Conservation (phyloP, 2,113 vertebrate genomes). For the Lanius collurio region DNA sequence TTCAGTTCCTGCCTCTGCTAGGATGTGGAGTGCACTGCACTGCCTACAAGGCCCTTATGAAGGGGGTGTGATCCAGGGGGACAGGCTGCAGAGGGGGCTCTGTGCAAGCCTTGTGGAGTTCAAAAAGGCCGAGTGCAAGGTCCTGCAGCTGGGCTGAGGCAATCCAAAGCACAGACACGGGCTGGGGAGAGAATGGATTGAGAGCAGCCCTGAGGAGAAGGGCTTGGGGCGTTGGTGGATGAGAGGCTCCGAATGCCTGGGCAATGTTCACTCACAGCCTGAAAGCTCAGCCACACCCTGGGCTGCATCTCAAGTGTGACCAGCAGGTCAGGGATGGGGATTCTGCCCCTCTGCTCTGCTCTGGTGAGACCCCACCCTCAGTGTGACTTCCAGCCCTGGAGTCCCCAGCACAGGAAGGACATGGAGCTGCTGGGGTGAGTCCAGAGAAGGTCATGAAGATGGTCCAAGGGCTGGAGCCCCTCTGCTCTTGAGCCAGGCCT, state of each 20-base stretch:
- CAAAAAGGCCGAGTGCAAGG: neutral
- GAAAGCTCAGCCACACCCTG: neutral
- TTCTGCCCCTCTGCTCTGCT: neutral
- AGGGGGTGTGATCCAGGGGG: neutral
- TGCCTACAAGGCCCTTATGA: fast-evolving
- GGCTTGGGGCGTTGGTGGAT: neutral
- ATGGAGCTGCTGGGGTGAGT: neutral
- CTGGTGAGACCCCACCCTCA: neutral
- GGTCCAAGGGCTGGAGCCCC: neutral
- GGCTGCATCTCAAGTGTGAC: neutral
- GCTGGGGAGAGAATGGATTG: neutral
- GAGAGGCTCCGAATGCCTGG: neutral
- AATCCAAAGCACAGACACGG: neutral
- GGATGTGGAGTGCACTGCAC: neutral
- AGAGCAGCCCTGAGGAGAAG: neutral
- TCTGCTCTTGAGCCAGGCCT: neutral
- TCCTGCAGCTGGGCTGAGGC: neutral
- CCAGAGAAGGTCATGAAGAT: neutral
- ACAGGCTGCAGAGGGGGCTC: neutral
- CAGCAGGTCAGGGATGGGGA: fast-evolving
- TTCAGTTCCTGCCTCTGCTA: neutral
- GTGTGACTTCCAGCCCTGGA: neutral
- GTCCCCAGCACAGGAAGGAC: neutral
- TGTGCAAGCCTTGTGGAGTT: neutral
- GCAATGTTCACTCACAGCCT: neutral